A percentile compares a stretch with the other conserved stretches of the same genome.
These are phyloP conservation scores for Phymorhynchus buccinoides DNA, from an alignment of 1,140 invertebrate species.

Conservation along the genomic window DNA sequence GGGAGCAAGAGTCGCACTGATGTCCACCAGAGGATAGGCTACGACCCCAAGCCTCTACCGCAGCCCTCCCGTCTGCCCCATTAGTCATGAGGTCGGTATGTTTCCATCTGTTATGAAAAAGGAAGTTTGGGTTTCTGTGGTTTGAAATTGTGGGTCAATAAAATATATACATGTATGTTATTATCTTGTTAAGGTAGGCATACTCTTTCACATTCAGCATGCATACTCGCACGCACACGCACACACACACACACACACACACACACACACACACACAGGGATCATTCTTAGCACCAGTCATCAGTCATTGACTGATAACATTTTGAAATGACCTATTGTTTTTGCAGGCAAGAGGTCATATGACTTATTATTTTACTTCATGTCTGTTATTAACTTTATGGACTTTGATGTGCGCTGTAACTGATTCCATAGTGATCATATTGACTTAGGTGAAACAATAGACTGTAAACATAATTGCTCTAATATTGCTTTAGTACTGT, in stretches of 20 bases:
- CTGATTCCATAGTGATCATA: too few species aligned
- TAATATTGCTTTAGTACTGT: too few species aligned
- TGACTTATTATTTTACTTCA: too few species aligned
- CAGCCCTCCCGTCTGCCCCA: slow-evolving; percentile 51
- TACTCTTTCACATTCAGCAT: neutral
- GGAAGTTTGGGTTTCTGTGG: neutral
- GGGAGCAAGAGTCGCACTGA: slow-evolving; percentile 52
- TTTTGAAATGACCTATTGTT: too few species aligned
- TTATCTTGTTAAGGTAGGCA: too few species aligned
- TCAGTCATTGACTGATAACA: too few species aligned
- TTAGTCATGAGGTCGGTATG: neutral
- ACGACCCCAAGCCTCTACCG: slow-evolving; percentile 66
- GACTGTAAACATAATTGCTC: too few species aligned
- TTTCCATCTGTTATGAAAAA: neutral
- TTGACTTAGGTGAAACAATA: too few species aligned
- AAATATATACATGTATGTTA: neutral
- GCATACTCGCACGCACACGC: neutral
- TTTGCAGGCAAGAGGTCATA: too few species aligned
- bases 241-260: neutral
- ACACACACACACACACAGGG: neutral
- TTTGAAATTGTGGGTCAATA: neutral
- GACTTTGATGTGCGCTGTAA: too few species aligned
- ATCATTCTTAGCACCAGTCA: too few species aligned
- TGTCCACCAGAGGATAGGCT: slow-evolving; percentile 81
- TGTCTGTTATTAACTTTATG: too few species aligned